Evolutionary conservation across 2,113 vertebrate genomes (phyloP).

Genomic region (Nannobrachium achirus): DNA sequence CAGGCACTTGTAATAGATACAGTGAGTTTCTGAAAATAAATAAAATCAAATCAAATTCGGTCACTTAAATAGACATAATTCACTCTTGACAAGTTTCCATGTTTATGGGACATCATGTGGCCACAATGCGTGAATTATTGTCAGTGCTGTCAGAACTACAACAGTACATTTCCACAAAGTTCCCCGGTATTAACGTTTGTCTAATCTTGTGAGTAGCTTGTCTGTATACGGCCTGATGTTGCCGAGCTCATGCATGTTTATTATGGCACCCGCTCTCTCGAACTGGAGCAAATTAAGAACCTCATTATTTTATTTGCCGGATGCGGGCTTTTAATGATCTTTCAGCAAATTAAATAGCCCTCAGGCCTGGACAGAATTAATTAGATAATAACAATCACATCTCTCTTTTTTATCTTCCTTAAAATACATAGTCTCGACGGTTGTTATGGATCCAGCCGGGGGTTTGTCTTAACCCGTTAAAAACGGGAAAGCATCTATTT

Average conservation of each 20-base stretch:
- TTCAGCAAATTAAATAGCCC: conserved; percentile 83
- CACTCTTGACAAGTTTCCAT: conserved; percentile 66
- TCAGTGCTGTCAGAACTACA: conserved; percentile 68
- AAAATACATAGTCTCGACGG: conserved; percentile 74
- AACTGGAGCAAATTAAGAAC: conserved; percentile 81
- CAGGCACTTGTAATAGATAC: conserved; percentile 51
- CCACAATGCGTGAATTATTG: conserved; percentile 75
- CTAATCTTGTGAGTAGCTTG: conserved; percentile 73
- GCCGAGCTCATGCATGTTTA: conserved; percentile 69
- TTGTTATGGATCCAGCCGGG: conserved; percentile 69
- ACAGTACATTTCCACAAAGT: conserved; percentile 64
- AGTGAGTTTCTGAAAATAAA: conserved; percentile 55
- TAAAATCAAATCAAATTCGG: too few relatives aligned
- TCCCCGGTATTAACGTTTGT: conserved; percentile 66
- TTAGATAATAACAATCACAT: conserved; percentile 81
- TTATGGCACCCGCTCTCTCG: conserved; percentile 70
- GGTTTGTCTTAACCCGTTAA: conserved; percentile 77
- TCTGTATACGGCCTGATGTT: conserved; percentile 66
- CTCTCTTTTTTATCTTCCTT: conserved; percentile 75
- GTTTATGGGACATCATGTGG: conserved; percentile 74
- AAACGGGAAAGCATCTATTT: too few relatives aligned
- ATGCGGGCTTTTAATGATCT: conserved; percentile 81
- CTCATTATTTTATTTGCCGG: conserved; percentile 80
- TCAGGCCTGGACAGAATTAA: conserved; percentile 77
- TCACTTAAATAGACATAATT: conserved; percentile 73